phyloP scores from a whole-genome alignment of 1,140 invertebrate genomes.

The Drosophila biarmipes region DNA sequence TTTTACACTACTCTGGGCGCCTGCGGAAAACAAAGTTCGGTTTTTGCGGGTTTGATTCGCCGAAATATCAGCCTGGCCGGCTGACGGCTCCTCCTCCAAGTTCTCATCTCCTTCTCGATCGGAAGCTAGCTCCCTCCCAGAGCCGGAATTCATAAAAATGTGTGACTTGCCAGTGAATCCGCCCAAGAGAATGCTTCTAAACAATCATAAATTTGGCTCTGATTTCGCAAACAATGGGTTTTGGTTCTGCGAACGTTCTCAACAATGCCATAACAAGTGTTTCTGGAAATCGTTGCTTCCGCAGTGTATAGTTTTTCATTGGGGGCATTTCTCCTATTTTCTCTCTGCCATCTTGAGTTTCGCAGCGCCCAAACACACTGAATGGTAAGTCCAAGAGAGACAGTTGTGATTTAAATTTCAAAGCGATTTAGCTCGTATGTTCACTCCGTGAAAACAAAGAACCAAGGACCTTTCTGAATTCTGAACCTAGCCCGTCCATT shows the following conservation, averaged over 20 bases:
- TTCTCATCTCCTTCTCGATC: slow-evolving; percentile 21
- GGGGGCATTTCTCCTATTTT: slow-evolving; percentile 11
- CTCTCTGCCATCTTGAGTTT: background rate
- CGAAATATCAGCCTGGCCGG: slow-evolving; percentile 31
- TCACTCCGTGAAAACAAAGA: slow-evolving; percentile 1
- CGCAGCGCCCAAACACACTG: slow-evolving; percentile 21
- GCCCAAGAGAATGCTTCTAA: background rate
- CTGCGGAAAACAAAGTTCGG: slow-evolving; percentile 40
- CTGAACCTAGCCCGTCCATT: slow-evolving; percentile 11
- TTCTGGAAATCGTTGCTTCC: slow-evolving; percentile 8
- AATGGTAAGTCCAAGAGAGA: slow-evolving; percentile 30
- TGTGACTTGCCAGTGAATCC: slow-evolving; percentile 35
- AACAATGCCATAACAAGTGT: slow-evolving; percentile 35
- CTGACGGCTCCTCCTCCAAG: slow-evolving; percentile 15
- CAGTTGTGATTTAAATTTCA: slow-evolving; percentile 30
- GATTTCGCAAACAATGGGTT: slow-evolving; percentile 17
- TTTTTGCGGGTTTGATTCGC: slow-evolving; percentile 33
- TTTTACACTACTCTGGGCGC: slow-evolving; percentile 35
- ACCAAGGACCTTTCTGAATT: slow-evolving; percentile 11
- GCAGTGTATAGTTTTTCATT: slow-evolving; percentile 9
- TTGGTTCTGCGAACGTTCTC: slow-evolving; percentile 4
- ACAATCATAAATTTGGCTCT: slow-evolving; percentile 15
- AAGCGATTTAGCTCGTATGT: slow-evolving; percentile 6
- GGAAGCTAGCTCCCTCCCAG: slow-evolving; percentile 19
- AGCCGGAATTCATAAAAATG: slow-evolving; percentile 34